These are phyloP conservation scores for Oryzaephilus surinamensis DNA, from an alignment of 1,140 invertebrate genomes.

Conservation along the genomic window DNA sequence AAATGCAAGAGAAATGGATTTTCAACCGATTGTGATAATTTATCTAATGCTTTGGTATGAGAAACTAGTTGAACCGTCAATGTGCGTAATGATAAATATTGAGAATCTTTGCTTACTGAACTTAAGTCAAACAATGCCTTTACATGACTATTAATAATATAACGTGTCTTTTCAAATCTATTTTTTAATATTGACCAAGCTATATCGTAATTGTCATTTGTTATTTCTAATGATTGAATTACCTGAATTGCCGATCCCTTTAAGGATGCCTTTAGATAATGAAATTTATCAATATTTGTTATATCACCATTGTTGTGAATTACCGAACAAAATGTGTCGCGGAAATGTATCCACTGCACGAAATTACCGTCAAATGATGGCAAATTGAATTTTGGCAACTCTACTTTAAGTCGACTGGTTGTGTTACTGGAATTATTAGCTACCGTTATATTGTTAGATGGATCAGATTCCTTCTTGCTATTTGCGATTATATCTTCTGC, in stretches of 20 bases:
- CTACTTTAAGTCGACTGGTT: no score
- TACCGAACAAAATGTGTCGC: conserved; percentile 25
- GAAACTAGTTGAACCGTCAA: not conserved
- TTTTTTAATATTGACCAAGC: conserved; percentile 29
- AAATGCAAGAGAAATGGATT: conserved; percentile 10
- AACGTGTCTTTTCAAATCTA: conserved; percentile 26
- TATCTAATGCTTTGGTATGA: no score
- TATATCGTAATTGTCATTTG: conserved; percentile 23
- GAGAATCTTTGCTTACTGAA: conserved; percentile 5
- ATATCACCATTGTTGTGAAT: conserved; percentile 23
- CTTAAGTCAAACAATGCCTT: conserved; percentile 11
- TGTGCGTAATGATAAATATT: conserved; percentile 12
- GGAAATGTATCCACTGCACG: conserved; percentile 29
- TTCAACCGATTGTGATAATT: no score
- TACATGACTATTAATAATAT: conserved; percentile 18
- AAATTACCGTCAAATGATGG: no score
- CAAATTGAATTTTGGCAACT: no score
- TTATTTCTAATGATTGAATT: conserved; percentile 24
- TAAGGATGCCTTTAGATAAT: conserved; percentile 26
- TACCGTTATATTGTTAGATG: no score
- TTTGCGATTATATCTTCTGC: no score
- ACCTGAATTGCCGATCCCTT: conserved; percentile 23
- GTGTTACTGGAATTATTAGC: no score
- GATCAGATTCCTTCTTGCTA: no score
- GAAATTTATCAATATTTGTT: conserved; percentile 25